Percentiles rank a stretch among this genome's conserved stretches.
Conservation (phyloP, 2,888 invertebrate species). For the Chloroclysta siterata region DNA sequence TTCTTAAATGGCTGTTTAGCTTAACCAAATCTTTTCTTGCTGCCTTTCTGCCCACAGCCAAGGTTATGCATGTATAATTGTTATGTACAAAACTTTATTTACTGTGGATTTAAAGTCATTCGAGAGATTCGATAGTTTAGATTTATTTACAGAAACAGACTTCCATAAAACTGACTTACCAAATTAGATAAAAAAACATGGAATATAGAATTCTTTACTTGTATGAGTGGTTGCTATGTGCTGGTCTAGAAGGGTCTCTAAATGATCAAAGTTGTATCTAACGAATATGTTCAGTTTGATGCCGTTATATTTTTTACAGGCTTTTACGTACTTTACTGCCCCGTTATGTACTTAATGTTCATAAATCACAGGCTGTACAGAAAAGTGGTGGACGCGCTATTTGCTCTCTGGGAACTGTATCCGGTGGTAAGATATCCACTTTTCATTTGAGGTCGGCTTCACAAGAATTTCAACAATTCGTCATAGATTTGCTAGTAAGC, state of each 20-base stretch:
- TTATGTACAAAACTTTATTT: neutral
- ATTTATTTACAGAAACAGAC: neutral
- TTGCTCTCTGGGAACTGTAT: slow-evolving; percentile 93
- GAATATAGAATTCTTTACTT: too few relatives aligned
- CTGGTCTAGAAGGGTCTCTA: too few relatives aligned
- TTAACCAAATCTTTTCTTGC: neutral
- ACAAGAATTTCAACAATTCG: too few relatives aligned
- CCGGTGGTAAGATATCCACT: slow-evolving; percentile 86
- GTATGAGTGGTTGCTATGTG: too few relatives aligned
- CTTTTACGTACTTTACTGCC: slow-evolving; percentile 87
- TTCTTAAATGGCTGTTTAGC: neutral
- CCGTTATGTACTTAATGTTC: slow-evolving; percentile 88
- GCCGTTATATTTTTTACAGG: slow-evolving; percentile 66
- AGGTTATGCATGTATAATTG: neutral
- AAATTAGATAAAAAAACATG: too few relatives aligned
- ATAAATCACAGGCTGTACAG: slow-evolving; percentile 88
- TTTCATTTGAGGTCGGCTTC: too few relatives aligned
- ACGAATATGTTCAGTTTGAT: too few relatives aligned
- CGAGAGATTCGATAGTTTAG: too few relatives aligned
- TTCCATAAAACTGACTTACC: too few relatives aligned
- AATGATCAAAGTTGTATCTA: too few relatives aligned
- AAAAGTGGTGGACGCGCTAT: slow-evolving; percentile 88
- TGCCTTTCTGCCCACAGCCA: neutral
- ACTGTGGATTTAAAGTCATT: slow-evolving; percentile 3
- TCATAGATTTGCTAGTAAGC: too few relatives aligned